A percentile compares a stretch with the other conserved stretches of the same genome.
Conservation (phyloP, 2,797 vertebrate species). For the Gymnoscopelus microlampas region DNA sequence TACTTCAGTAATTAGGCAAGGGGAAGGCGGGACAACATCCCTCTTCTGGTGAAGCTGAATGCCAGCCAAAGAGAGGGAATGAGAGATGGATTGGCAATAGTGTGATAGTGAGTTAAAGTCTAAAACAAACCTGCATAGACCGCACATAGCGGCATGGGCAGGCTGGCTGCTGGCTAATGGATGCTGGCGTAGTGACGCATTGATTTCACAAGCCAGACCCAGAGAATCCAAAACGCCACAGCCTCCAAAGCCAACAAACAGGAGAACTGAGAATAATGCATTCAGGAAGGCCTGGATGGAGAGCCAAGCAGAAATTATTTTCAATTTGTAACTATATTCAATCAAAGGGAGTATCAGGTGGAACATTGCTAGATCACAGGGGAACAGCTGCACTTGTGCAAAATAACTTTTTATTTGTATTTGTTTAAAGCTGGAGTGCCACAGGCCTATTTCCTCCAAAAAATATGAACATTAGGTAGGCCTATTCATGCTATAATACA, state of each 20-base stretch:
- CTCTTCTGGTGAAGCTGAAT: slow-evolving; percentile 43
- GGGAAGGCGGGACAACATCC: slow-evolving; percentile 6
- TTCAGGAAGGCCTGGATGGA: no score
- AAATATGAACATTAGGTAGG: no score
- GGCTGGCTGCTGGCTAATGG: slow-evolving; percentile 54
- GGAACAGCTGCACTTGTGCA: no score
- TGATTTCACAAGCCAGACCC: slow-evolving; percentile 46
- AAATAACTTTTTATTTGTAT: no score
- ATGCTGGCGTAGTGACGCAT: slow-evolving; percentile 48
- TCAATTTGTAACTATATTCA: no score
- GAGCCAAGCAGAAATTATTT: no score
- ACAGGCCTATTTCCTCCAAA: no score
- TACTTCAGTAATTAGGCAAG: slow-evolving; percentile 33
- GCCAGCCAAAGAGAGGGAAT: slow-evolving; percentile 57
- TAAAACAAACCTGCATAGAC: slow-evolving; percentile 2
- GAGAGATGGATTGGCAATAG: slow-evolving; percentile 28
- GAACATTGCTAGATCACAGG: no score
- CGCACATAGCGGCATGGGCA: slow-evolving; percentile 53
- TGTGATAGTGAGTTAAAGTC: slow-evolving; percentile 25
- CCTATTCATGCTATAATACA: no score
- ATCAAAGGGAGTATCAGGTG: no score
- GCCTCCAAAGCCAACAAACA: slow-evolving; percentile 18
- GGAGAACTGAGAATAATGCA: slow-evolving; percentile 9
- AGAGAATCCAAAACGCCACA: slow-evolving; percentile 36
- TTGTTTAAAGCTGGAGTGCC: no score